Conservation (phyloP, 2,888 invertebrate genomes). For the Aquatica leii region DNA sequence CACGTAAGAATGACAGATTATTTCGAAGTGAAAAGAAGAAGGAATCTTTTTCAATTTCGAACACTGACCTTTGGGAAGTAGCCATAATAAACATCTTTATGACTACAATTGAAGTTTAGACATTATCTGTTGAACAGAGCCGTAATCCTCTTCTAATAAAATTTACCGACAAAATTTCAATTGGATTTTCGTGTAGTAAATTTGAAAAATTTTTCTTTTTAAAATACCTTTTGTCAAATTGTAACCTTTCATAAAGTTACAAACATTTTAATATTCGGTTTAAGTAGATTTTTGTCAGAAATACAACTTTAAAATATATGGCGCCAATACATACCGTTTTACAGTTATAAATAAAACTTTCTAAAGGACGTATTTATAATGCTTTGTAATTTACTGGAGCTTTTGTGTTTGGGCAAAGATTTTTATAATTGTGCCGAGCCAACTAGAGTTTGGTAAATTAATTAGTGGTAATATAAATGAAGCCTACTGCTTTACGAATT, state of each 20-base stretch:
- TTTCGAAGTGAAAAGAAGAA: background rate
- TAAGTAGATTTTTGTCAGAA: slow-evolving; percentile 23
- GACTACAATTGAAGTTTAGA: slow-evolving; percentile 39
- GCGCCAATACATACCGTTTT: slow-evolving; percentile 20
- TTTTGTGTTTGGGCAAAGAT: slow-evolving; percentile 3
- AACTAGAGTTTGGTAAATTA: slow-evolving; percentile 26
- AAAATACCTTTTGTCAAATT: slow-evolving; percentile 28
- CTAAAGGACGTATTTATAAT: slow-evolving; percentile 26
- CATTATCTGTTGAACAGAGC: slow-evolving; percentile 35
- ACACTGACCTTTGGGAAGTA: slow-evolving; percentile 27
- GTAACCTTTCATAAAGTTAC: slow-evolving; percentile 33
- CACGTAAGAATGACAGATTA: slow-evolving; percentile 6
- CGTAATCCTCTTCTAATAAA: slow-evolving; percentile 41
- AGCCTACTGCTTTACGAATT: slow-evolving; percentile 26
- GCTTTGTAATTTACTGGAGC: slow-evolving; percentile 15
- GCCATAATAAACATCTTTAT: slow-evolving; percentile 43
- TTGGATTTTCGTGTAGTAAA: slow-evolving; percentile 25
- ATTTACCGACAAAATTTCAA: slow-evolving; percentile 31
- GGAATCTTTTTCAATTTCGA: slow-evolving; percentile 16
- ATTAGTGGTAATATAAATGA: slow-evolving; percentile 29
- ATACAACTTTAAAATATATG: slow-evolving; percentile 32
- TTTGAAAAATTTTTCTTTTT: slow-evolving; percentile 26
- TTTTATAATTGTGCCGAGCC: slow-evolving; percentile 17
- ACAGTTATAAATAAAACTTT: slow-evolving; percentile 20
- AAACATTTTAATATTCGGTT: slow-evolving; percentile 23